These are phyloP conservation scores for Hofmannophila pseudospretella DNA, from an alignment of 2,888 invertebrate species.

Conservation along the genomic window DNA sequence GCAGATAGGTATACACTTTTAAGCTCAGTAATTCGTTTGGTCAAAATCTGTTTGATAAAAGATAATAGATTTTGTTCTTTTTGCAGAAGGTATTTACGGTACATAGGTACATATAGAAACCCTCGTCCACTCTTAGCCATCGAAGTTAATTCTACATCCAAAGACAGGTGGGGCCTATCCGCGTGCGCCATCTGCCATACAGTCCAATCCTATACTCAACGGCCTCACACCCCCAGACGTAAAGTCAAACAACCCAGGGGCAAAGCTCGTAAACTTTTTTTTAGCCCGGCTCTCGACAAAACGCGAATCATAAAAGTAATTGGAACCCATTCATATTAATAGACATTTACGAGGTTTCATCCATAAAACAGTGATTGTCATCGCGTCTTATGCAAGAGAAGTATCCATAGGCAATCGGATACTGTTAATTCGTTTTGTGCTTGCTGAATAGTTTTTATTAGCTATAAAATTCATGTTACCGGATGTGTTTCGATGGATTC, in stretches of 20 bases:
- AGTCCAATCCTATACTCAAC: constrained; percentile 32
- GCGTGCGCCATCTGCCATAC: constrained; percentile 60
- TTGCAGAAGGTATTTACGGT: no score
- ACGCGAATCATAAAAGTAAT: constrained; percentile 77
- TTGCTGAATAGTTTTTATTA: constrained; percentile 57
- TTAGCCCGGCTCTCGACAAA: constrained; percentile 69
- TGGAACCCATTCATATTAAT: constrained; percentile 78
- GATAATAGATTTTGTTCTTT: no score
- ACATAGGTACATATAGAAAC: no score
- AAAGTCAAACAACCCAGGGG: constrained; percentile 61
- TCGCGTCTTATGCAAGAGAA: constrained; percentile 57
- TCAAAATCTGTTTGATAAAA: no score
- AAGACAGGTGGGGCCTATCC: constrained; percentile 39
- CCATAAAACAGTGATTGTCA: constrained; percentile 77
- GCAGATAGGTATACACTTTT: no score
- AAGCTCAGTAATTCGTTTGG: no score
- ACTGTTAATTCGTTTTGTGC: constrained; percentile 60
- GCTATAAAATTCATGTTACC: constrained; percentile 48
- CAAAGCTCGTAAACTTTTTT: constrained; percentile 70
- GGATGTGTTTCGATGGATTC: constrained; percentile 43
- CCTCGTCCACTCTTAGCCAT: no score
- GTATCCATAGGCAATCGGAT: constrained; percentile 43
- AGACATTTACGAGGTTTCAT: constrained; percentile 73
- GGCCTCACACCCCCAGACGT: constrained; percentile 47
- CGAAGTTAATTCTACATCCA: background rate